Conservation (phyloP, 2,113 vertebrate genomes). For the Phodopus roborovskii region DNA sequence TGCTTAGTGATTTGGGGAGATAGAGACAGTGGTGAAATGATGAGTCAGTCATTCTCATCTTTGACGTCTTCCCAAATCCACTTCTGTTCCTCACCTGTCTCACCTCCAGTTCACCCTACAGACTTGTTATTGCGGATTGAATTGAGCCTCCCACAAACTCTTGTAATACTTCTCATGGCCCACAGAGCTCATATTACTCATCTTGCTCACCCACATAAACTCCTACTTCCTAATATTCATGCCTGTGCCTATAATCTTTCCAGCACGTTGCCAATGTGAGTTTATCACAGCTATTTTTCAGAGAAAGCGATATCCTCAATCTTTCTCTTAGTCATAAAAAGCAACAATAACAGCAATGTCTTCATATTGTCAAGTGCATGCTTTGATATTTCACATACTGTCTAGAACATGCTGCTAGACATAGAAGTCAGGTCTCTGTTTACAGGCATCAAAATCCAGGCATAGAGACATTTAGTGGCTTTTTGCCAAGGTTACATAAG, state of each 20-base stretch:
- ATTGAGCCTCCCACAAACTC: constrained; percentile 53
- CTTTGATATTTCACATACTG: constrained; percentile 41
- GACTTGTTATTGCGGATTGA: constrained; percentile 48
- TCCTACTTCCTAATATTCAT: constrained; percentile 59
- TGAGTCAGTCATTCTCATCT: constrained; percentile 54
- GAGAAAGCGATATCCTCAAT: neutral
- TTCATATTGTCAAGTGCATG: constrained; percentile 49
- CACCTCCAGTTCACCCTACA: constrained; percentile 64
- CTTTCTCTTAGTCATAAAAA: constrained; percentile 51
- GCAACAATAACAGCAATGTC: neutral
- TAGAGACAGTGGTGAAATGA: neutral
- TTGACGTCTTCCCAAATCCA: constrained; percentile 46
- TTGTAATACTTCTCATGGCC: constrained; percentile 46
- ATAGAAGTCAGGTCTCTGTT: neutral
- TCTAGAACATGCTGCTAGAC: neutral
- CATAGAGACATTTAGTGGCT: neutral
- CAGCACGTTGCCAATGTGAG: constrained; percentile 23
- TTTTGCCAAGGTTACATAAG: neutral
- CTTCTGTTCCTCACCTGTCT: constrained; percentile 60
- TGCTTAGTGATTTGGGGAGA: constrained; percentile 29
- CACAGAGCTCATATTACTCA: constrained; percentile 57
- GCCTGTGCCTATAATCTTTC: constrained; percentile 56
- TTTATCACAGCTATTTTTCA: constrained; percentile 67
- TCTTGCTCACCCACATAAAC: constrained; percentile 56
- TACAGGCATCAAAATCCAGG: neutral